Evolutionary conservation across 2,797 vertebrate species (phyloP), one percentile per base, ranked within the genome.

Genomic region (Bradypus variegatus): DNA sequence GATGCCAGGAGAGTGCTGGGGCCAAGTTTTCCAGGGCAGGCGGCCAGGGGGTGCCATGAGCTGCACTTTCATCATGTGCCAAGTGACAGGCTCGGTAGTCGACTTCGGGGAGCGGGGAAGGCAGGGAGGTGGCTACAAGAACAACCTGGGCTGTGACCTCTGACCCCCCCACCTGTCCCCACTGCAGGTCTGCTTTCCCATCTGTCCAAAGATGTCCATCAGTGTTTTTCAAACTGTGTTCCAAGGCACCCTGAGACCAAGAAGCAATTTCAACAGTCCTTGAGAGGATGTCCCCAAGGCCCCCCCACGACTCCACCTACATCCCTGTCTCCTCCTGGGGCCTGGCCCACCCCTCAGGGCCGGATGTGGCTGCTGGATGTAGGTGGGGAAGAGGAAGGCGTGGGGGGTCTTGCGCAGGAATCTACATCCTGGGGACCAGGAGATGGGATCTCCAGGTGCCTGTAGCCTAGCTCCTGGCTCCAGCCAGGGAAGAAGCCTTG

Each of bases 381-480:
- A 91, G 94, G 93, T 92, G 80, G 55, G 93, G 91, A 92, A 95
- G 95, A 95, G 95, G 96, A 96, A 96, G 92, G 92, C 67, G 79
- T 91, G 88, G 96, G 95, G 93, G 80, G 9, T 33, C 31, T 38
- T 25, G n/a, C 2, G 2, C 85, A 90, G 94, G 92, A 88, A 82
- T 62, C 91, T 2, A 10, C 90, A 91, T 96, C 96, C 95, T 81
- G 90, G 93, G 94, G 94, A 92, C 93, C 94, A 83, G 95, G 95
- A 96, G 96, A 96, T 96, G 94, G 55, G 93, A 95, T 90, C 79
- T 95, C 95, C 95, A 96, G 96, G 96, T 95, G 95, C 79, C 85
- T 21, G 21, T 0, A 18, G 48, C 78, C 55, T 18, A 2, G 84
- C 92, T 95, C 96, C 95, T 94, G 90, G 92, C 86, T 77, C 67